A percentile compares a stretch with the other conserved stretches of the same genome.
Evolutionary conservation across 37 sponge, comb jelly and placozoan species (phyloP).

Genomic region (Axinella damicornis): DNA sequence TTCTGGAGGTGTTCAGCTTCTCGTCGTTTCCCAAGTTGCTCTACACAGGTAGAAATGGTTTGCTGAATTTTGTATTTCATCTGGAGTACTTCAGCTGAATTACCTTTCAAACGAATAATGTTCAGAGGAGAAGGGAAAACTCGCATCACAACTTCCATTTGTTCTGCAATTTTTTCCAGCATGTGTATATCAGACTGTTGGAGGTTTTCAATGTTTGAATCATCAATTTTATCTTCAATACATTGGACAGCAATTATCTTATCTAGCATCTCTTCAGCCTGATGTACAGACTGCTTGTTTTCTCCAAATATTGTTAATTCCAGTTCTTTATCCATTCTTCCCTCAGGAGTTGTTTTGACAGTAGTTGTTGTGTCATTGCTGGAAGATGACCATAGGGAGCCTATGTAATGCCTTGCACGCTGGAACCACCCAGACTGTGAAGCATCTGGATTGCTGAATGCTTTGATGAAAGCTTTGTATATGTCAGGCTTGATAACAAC

Average conservation of each 20-base stretch:
- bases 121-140: constrained; percentile 28
- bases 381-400: neutral
- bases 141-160: constrained; percentile 16
- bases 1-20: constrained; percentile 42
- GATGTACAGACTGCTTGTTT: neutral
- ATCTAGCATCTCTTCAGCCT: constrained; percentile 20
- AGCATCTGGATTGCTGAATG: neutral
- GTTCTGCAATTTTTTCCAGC: neutral
- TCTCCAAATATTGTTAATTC: constrained; percentile 37
- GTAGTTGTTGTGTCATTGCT: neutral
- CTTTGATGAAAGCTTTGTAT: constrained; percentile 9
- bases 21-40: neutral
- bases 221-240: constrained; percentile 9
- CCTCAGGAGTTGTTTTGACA: neutral
- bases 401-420: neutral
- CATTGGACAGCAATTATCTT: constrained; percentile 18
- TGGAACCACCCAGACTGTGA: neutral
- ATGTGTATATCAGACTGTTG: neutral
- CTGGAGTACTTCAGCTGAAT: neutral
- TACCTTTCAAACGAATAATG: constrained; percentile 19
- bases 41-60: neutral
- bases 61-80: constrained; percentile 18
- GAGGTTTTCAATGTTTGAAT: constrained; percentile 19
- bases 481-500: constrained; percentile 20
- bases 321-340: neutral